phyloP scores from a whole-genome alignment of 2,113 vertebrate species.

The Emberiza fucata region DNA sequence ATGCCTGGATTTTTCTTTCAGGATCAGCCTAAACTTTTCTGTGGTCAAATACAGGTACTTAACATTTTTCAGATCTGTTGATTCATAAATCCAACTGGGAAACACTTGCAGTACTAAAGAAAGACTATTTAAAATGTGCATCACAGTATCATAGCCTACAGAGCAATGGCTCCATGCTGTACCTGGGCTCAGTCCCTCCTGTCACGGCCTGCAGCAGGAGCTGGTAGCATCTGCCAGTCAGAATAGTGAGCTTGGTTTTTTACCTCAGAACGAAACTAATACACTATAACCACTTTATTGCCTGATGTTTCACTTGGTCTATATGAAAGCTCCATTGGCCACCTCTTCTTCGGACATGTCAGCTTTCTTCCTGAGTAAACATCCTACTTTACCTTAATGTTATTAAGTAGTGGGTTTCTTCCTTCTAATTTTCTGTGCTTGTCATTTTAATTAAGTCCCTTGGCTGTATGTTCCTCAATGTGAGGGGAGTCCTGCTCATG shows the following conservation, averaged over 20 bases:
- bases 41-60: not conserved
- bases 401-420: not conserved
- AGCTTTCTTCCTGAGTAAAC: not conserved
- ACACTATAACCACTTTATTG: not conserved
- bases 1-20: not conserved
- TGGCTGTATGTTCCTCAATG: not conserved
- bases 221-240: not conserved
- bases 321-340: not conserved
- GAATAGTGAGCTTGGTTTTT: not conserved
- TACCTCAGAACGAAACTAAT: not conserved
- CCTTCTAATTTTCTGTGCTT: not conserved
- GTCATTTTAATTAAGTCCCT: not conserved
- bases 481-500: not conserved
- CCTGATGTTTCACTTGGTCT: not conserved
- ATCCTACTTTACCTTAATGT: not conserved
- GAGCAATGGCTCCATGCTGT: not conserved
- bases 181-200: not conserved
- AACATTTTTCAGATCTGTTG: not conserved
- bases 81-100: not conserved
- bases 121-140: not conserved
- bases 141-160: not conserved
- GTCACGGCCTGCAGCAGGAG: not conserved
- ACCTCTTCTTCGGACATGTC: not conserved
- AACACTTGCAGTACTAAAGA: not conserved
- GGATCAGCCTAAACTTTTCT: not conserved